Base-by-base conservation (phyloP, 1,140 invertebrate genomes). In the Phymorhynchus buccinoides region DNA sequence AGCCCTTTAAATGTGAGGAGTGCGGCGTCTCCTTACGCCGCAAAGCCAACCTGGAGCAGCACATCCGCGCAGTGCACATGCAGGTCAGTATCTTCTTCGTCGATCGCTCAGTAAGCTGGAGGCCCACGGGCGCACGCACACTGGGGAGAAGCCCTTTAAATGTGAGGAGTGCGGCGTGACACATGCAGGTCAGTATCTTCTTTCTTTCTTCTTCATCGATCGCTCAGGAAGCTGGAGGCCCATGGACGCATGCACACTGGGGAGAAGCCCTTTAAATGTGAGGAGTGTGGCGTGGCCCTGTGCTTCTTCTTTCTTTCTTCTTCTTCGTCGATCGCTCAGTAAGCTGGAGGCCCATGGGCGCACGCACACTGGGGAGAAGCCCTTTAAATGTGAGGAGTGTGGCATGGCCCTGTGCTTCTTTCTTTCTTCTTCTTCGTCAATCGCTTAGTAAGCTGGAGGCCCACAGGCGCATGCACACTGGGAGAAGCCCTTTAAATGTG, bases 51-150 rank as follows among this genome's bases (percentile, higher is more conserved):
- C 52, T 80, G 12, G 62, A 81, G 56, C 42, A 48, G 27, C 84
- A 85, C 42, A 85, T 68, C 16, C 66, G 80, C 30, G 84, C 62
- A 27, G 56, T 62, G 4, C 56, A 62, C 56, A 62, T 62, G 56
- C 56, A n/a, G n/a, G n/a, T n/a, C n/a, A n/a, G n/a, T n/a, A n/a
- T n/a, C n/a, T n/a, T n/a, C n/a, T n/a, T n/a, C n/a, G n/a, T n/a
- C n/a, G n/a, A n/a, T n/a, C n/a, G n/a, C n/a, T n/a, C n/a, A n/a
- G n/a, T n/a, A n/a, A 85, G 39, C 48, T 89, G 42, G 85, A 86
- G 48, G 81, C 82, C 30, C 88, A 89, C 71, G 87, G 35, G 27
- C n/a, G n/a, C n/a, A 35, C 44, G 44, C 42, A 56, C 78, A 35
- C 42, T 4, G 42, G 44, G 4, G 84, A 82, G 7, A 85, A 85